Conservation (phyloP, 2,888 invertebrate genomes). For the Kryphioiulus occultus region DNA sequence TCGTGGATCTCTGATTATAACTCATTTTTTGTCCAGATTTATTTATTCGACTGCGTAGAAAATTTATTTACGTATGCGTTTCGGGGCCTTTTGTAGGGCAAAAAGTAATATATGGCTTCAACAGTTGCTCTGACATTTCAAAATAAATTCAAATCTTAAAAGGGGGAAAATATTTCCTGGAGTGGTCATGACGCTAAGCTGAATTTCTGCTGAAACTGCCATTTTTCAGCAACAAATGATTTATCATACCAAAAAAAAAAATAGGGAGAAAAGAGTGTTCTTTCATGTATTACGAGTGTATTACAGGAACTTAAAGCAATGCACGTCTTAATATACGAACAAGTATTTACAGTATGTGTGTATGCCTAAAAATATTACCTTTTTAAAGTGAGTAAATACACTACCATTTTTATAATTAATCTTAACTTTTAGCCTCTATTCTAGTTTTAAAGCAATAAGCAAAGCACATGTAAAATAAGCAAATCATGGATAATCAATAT, state of each 20-base stretch:
- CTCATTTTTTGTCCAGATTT: background rate
- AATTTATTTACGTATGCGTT: background rate
- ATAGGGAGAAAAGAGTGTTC: no score
- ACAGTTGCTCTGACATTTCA: background rate
- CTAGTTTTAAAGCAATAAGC: no score
- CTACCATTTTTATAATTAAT: no score
- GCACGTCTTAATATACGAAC: no score
- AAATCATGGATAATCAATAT: no score
- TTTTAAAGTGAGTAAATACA: no score
- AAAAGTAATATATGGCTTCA: slow-evolving; percentile 2
- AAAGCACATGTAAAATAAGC: no score
- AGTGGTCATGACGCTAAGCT: background rate
- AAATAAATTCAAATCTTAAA: slow-evolving; percentile 23
- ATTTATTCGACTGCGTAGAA: background rate
- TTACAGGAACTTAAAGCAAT: background rate
- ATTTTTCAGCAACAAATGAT: background rate
- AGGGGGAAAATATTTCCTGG: background rate
- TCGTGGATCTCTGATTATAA: background rate
- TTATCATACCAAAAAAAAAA: no score
- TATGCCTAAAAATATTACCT: no score
- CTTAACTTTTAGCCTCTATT: no score
- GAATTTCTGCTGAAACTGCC: background rate
- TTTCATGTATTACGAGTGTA: background rate
- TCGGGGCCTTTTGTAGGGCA: background rate
- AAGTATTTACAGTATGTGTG: no score